Conservation (phyloP, 2,113 vertebrate genomes). For the Stigmatopora nigra region DNA sequence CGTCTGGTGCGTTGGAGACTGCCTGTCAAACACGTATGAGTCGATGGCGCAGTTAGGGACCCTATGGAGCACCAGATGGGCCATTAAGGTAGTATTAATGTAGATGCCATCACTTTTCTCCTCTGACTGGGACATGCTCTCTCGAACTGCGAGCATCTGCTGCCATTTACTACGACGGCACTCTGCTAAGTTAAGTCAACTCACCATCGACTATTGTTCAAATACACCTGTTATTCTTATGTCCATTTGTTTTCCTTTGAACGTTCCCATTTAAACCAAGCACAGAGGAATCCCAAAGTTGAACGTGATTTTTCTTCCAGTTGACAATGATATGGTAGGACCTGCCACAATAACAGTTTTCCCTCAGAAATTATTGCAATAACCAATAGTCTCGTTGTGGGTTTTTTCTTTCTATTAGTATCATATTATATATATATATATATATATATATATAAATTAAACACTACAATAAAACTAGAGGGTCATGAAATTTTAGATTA, state of each 20-base stretch:
- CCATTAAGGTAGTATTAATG: constrained; percentile 99
- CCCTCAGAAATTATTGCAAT: too few species aligned
- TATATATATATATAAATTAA: too few species aligned
- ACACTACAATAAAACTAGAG: too few species aligned
- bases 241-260: constrained; percentile 57
- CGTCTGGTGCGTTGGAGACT: constrained; percentile 98
- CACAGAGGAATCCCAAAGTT: constrained; percentile 5
- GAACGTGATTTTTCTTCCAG: constrained; percentile 15
- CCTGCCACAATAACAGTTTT: too few species aligned
- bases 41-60: constrained; percentile 98
- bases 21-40: constrained; percentile 99
- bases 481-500: too few species aligned
- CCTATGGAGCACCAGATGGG: constrained; percentile 99
- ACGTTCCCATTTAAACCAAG: constrained; percentile 37
- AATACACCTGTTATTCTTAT: constrained; percentile 67
- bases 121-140: constrained; percentile 99
- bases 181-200: constrained; percentile 99
- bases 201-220: constrained; percentile 88
- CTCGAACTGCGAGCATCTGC: constrained; percentile 99
- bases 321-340: background rate
- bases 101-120: constrained; percentile 99
- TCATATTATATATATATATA: too few species aligned
- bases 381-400: too few species aligned
- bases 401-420: too few species aligned
- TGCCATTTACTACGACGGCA: constrained; percentile 99